Evolutionary conservation across 1,140 invertebrate species (phyloP).

Genomic region (Samia ricini): DNA sequence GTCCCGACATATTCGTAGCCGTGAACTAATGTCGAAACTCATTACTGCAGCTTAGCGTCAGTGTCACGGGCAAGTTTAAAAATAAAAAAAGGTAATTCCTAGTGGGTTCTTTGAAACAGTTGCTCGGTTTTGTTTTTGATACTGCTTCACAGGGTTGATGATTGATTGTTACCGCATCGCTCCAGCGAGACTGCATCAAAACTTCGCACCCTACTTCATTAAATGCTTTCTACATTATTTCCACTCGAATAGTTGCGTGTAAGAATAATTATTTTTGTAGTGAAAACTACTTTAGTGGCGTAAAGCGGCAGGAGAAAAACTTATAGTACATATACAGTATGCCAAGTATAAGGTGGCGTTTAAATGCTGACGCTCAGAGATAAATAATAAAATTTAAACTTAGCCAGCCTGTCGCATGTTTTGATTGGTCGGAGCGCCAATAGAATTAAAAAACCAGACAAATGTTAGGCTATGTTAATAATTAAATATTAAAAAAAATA

Average conservation of each 20-base stretch:
- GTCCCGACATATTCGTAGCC: slow-evolving; percentile 44
- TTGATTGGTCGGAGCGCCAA: too few species aligned
- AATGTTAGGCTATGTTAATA: too few species aligned
- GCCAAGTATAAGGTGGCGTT: too few species aligned
- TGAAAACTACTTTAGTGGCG: too few species aligned
- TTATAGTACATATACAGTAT: too few species aligned
- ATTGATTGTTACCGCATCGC: slow-evolving; percentile 50
- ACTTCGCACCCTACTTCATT: slow-evolving; percentile 34
- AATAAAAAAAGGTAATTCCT: slow-evolving; percentile 57
- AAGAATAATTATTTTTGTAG: neutral
- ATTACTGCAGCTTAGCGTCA: slow-evolving; percentile 71
- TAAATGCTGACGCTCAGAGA: too few species aligned
- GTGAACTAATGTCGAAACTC: slow-evolving; percentile 72
- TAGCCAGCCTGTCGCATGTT: too few species aligned
- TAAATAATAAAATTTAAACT: too few species aligned
- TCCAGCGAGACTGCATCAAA: slow-evolving; percentile 23
- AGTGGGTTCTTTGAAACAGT: slow-evolving; percentile 57
- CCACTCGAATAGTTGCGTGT: neutral
- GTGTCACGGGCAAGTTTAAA: slow-evolving; percentile 71
- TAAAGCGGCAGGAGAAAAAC: too few species aligned
- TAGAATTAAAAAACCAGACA: too few species aligned
- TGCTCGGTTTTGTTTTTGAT: slow-evolving; percentile 52
- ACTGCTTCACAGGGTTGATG: slow-evolving; percentile 39
- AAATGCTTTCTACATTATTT: slow-evolving; percentile 15
- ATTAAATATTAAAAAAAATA: too few species aligned